Evolutionary conservation across 2,797 vertebrate species (phyloP), one percentile per base, ranked within the genome.

Genomic region (Enteromius fasciolatus): DNA sequence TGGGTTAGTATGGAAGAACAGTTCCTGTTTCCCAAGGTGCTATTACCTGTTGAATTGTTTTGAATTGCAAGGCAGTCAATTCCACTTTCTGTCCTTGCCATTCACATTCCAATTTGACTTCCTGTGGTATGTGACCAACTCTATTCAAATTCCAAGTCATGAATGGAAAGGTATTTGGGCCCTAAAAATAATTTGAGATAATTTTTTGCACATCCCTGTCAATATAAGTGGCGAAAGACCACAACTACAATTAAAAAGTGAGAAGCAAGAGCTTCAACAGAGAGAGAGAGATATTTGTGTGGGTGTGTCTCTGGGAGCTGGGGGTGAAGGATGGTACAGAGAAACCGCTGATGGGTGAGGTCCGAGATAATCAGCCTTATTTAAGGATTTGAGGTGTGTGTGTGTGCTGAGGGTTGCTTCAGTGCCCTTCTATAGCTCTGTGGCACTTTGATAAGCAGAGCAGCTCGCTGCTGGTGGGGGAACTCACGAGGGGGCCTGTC

Each of bases 371-470:
- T 88, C 88, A 89, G 91, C 90, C 92, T 92, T 87, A 80, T 88
- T 86, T 84, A 85, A 61, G 81, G 73, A 81, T 75, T 84, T 87
- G 48, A 57, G 31, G 52, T 54, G 64, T 77, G 39, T 76, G 33
- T 36, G 75, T 76, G 74, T 76, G 85, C 88, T 87, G 82, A 90
- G 90, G 82, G 67, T 77, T 86, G 92, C 91, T 90, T 87, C 85
- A 78, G 84, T 90, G 91, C 87, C 87, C 90, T 72, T 86, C 90
- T 89, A 77, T 88, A 81, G 89, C 87, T 46, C 81, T 23, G 86
- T 89, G 80, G 81, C 25, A 68, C 87, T 94, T 93, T 94, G 93
- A 94, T 90, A 93, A 93, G 92, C 93, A 93, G 94, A 93, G 92
- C 91, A 90, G 89, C 84, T 66, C 83, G 76, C 78, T 79, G 68